phyloP scores from a whole-genome alignment of 2,113 vertebrate species.

The Thalassoma bifasciatum region DNA sequence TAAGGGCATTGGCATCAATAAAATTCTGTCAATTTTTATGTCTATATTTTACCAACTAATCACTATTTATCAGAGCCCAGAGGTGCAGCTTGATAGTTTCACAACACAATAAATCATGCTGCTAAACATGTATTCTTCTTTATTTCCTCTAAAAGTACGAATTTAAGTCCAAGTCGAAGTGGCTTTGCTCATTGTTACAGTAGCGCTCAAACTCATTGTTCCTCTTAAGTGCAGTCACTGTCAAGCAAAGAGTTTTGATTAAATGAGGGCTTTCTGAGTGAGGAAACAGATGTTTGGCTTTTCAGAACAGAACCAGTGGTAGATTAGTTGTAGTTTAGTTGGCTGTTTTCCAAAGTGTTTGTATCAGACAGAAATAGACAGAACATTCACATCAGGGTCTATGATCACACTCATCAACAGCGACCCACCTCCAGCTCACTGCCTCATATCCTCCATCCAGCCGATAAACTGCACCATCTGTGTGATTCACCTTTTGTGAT shows the following conservation, averaged over 20 bases:
- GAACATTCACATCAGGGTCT: neutral
- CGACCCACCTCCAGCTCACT: neutral
- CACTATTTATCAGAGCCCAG: neutral
- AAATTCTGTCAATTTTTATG: too few relatives aligned
- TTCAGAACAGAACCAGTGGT: too few relatives aligned
- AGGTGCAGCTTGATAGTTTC: neutral
- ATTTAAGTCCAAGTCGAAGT: neutral
- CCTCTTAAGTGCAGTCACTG: constrained; percentile 22
- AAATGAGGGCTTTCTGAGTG: too few relatives aligned
- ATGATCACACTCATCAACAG: neutral
- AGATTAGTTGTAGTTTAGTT: too few relatives aligned
- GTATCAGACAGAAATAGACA: neutral
- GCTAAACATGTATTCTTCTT: neutral
- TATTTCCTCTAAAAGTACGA: neutral
- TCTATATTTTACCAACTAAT: too few relatives aligned
- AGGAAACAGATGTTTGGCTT: too few relatives aligned
- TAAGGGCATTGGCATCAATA: too few relatives aligned
- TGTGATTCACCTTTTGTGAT: neutral
- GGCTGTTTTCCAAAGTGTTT: too few relatives aligned
- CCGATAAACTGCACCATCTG: neutral
- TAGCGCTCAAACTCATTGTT: constrained; percentile 19
- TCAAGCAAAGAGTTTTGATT: neutral
- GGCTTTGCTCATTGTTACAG: neutral
- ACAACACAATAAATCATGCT: too few relatives aligned
- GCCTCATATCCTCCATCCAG: neutral